Conservation (phyloP, 23 tunicate genomes). For the Clavelina lepadiformis region DNA sequence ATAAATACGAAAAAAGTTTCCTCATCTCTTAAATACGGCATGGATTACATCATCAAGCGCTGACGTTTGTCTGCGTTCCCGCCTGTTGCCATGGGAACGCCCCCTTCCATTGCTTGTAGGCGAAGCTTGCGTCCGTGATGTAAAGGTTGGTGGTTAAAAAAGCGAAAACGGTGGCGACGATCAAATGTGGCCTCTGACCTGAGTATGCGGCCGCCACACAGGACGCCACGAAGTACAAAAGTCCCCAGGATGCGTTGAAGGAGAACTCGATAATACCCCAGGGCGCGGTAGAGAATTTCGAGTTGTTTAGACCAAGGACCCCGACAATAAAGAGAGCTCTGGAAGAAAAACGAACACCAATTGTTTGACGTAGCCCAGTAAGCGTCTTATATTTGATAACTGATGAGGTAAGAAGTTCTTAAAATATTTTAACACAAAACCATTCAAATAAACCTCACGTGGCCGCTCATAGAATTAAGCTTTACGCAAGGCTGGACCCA, state of each 20-base stretch:
- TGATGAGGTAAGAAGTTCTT: too few relatives aligned
- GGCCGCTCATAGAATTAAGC: not conserved
- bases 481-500: not conserved
- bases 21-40: too few relatives aligned
- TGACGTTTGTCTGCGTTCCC: too few relatives aligned
- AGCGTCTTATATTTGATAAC: too few relatives aligned
- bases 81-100: slow-evolving; percentile 22
- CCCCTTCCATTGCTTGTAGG: slow-evolving; percentile 64
- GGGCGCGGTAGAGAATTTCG: slow-evolving; percentile 24
- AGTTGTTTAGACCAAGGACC: slow-evolving; percentile 16
- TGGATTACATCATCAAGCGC: too few relatives aligned
- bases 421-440: too few relatives aligned
- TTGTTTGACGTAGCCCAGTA: too few relatives aligned
- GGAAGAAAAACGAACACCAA: slow-evolving; percentile 13
- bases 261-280: slow-evolving; percentile 39
- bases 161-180: slow-evolving; percentile 61
- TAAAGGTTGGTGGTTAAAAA: slow-evolving; percentile 52
- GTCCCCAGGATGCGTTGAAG: slow-evolving; percentile 24
- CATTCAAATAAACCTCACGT: too few relatives aligned
- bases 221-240: slow-evolving; percentile 45
- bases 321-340: slow-evolving; percentile 7
- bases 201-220: slow-evolving; percentile 11
- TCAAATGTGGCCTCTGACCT: not conserved
- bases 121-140: slow-evolving; percentile 29
- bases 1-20: too few relatives aligned